phyloP scores from a whole-genome alignment of 2,797 vertebrate genomes.

The Mormyrops attenuatus region DNA sequence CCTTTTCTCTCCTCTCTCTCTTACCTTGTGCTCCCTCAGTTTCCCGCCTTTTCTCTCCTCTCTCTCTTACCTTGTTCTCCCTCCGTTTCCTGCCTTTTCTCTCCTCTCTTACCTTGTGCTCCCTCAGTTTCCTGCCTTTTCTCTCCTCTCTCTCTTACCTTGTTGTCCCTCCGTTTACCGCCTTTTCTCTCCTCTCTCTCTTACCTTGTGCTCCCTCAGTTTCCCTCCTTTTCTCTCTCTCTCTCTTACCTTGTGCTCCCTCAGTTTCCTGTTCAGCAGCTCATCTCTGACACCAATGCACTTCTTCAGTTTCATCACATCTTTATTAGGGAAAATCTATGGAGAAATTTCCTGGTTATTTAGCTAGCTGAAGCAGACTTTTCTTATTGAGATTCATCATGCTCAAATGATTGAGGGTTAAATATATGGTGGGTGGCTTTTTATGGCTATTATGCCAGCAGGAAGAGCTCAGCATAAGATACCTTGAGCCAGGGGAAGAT shows the following conservation, averaged over 20 bases:
- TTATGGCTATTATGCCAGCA: not conserved
- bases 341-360: not conserved
- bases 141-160: not conserved
- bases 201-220: not conserved
- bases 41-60: not conserved
- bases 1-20: not conserved
- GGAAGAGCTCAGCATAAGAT: not conserved
- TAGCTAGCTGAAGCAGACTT: not conserved
- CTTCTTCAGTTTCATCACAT: conserved; percentile 54
- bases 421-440: not conserved
- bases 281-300: conserved; percentile 59
- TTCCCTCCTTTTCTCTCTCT: no score
- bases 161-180: no score
- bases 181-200: not conserved
- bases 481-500: conserved; percentile 68
- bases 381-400: not conserved
- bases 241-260: conserved; percentile 63
- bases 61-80: not conserved
- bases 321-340: conserved; percentile 63
- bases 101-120: not conserved
- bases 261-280: conserved; percentile 57
- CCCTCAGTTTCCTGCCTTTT: not conserved
- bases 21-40: not conserved
- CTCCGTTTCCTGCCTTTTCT: not conserved
- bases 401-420: not conserved